phyloP scores from a whole-genome alignment of 2,113 vertebrate genomes.

The Oreochromis tanganicae region DNA sequence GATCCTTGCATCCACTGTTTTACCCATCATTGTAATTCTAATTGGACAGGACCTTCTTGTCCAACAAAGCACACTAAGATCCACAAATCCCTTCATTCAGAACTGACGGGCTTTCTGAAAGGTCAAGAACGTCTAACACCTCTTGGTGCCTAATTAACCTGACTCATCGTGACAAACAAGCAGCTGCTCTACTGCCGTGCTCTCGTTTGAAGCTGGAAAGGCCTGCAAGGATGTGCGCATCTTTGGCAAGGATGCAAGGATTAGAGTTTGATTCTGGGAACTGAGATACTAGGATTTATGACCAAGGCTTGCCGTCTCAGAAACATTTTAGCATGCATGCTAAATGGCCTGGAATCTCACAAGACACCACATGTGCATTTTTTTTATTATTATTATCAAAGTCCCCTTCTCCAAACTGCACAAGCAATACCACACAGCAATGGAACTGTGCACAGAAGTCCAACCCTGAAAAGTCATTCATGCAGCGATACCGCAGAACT shows the following conservation, averaged over 20 bases:
- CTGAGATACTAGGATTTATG: neutral
- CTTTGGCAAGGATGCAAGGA: neutral
- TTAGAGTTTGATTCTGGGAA: neutral
- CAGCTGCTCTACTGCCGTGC: neutral
- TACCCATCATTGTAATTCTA: neutral
- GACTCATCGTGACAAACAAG: neutral
- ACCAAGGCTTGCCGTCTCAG: neutral
- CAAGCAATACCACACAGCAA: neutral
- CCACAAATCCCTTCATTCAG: neutral
- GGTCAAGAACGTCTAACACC: slow-evolving; percentile 2
- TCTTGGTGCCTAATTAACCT: slow-evolving; percentile 8
- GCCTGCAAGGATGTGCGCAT: neutral
- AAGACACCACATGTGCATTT: neutral
- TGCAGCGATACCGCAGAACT: neutral
- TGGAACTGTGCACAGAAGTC: accelerated
- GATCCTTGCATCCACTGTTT: neutral
- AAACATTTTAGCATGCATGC: neutral
- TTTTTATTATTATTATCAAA: neutral
- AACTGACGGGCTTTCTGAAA: neutral
- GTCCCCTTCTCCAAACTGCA: neutral
- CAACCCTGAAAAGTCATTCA: neutral
- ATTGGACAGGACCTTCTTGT: neutral
- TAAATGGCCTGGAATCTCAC: neutral
- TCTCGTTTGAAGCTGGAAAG: neutral
- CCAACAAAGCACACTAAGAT: neutral